A percentile compares a stretch with the other conserved stretches of the same genome.
Evolutionary conservation across 2,797 vertebrate species (phyloP).

Genomic region (Lacerta agilis): DNA sequence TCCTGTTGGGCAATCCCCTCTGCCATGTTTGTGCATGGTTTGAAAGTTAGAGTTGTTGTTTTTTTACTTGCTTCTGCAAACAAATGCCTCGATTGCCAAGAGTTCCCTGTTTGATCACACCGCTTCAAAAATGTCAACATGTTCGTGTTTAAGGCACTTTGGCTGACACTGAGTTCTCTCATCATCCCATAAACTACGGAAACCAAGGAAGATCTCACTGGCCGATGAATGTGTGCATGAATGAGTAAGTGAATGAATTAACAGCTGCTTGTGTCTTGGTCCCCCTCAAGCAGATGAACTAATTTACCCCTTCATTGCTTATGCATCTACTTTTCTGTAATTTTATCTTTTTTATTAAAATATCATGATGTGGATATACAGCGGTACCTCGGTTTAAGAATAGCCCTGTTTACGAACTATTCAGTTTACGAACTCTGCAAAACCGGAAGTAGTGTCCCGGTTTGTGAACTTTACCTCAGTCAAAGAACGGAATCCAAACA

Average conservation of each 20-base stretch:
- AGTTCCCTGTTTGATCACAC: neutral
- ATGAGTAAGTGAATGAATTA: neutral
- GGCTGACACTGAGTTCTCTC: neutral
- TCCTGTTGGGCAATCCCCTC: constrained; percentile 15
- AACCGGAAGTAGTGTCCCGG: too few species aligned
- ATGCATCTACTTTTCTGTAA: neutral
- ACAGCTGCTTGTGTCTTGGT: neutral
- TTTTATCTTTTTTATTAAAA: neutral
- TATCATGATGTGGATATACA: too few species aligned
- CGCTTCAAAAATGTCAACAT: constrained; percentile 13
- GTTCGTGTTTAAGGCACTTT: neutral
- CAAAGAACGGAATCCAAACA: too few species aligned
- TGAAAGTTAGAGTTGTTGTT: constrained; percentile 18
- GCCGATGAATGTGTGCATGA: neutral
- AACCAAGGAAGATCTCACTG: neutral
- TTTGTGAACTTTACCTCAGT: too few species aligned
- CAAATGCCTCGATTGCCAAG: neutral
- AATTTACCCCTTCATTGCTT: neutral
- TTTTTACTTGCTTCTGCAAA: constrained; percentile 28
- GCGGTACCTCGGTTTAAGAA: too few species aligned
- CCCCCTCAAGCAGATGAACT: neutral
- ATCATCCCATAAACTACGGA: neutral
- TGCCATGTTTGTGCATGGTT: constrained; percentile 17
- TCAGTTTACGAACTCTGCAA: too few species aligned
- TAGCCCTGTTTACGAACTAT: too few species aligned